These are phyloP conservation scores for Lithobates pipiens DNA, from an alignment of 2,797 vertebrate genomes.

Conservation along the genomic window DNA sequence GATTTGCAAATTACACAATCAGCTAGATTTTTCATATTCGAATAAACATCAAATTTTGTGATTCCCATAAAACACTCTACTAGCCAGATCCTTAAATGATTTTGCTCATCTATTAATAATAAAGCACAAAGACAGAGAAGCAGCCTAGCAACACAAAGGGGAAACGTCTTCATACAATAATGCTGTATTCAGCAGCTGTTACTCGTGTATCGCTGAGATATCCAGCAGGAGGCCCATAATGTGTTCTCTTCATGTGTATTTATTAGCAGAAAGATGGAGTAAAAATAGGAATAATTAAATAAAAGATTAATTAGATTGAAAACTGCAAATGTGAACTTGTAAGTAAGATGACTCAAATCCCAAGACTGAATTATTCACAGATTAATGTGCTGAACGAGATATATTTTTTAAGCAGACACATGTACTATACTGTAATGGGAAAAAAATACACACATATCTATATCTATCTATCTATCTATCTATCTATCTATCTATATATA, in stretches of 20 bases:
- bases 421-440: neutral
- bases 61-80: neutral
- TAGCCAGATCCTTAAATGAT: neutral
- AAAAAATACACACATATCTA: too few species aligned
- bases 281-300: conserved; percentile 30
- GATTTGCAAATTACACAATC: neutral
- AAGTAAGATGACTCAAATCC: conserved; percentile 23
- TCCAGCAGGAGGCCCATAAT: conserved; percentile 25
- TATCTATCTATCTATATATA: too few species aligned
- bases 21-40: neutral
- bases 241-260: neutral
- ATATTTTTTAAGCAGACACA: neutral
- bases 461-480: too few species aligned
- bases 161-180: conserved; percentile 2
- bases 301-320: conserved; percentile 31
- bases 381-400: neutral
- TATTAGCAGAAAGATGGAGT: conserved; percentile 3
- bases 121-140: neutral
- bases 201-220: neutral
- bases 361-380: neutral
- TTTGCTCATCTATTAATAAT: neutral
- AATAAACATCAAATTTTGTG: neutral
- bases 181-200: neutral
- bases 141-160: neutral
- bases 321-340: conserved; percentile 33